Evolutionary conservation across 2,113 vertebrate species (phyloP), one percentile per base, ranked within the genome.

Genomic region (Rutilus rutilus): DNA sequence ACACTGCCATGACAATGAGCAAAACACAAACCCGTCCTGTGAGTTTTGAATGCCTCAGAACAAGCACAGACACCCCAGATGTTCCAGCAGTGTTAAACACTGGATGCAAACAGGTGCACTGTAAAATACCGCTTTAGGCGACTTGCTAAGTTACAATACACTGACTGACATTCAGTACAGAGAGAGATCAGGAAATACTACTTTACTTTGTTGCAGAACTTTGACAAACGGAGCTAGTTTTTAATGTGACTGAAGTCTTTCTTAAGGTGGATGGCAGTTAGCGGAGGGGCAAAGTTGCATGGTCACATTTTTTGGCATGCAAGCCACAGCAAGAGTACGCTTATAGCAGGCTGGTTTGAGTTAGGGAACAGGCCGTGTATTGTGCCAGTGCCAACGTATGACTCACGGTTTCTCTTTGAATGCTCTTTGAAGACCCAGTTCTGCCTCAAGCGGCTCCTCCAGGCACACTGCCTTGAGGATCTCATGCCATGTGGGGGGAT

Each of bases 321-420:
- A 62, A 52, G 81, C 21, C 78, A 62, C 73, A 59, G 59, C 64
- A 81, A 74, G 80, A 45, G 64, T 74, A 47, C 27, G 12, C 7
- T 2, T 25, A 67, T 33, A 11, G n/a, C 50, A 81, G 42, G 47
- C 64, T 84, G 42, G 25, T 30, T 75, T 36, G 0, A 42, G 19
- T 78, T 45, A 23, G 47, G 42, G 33, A 83, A 77, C 81, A 83
- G 36, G 42, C 75, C 36, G 7, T 12, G 76, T 23, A 87, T 74
- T 76, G 69, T 82, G 83, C 67, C 83, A 54, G 80, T 27, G 60
- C 78, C 78, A 87, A 33, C 15, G n/a, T 39, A 52, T 74, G 82
- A 62, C 36, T 89, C 79, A 73, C 17, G 8, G 3, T 4, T 74
- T 19, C 36, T 84, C 23, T 59, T 47, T 83, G 8, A 67, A 67